phyloP scores from a whole-genome alignment of 2,888 invertebrate species.

The Conus canariensis region DNA sequence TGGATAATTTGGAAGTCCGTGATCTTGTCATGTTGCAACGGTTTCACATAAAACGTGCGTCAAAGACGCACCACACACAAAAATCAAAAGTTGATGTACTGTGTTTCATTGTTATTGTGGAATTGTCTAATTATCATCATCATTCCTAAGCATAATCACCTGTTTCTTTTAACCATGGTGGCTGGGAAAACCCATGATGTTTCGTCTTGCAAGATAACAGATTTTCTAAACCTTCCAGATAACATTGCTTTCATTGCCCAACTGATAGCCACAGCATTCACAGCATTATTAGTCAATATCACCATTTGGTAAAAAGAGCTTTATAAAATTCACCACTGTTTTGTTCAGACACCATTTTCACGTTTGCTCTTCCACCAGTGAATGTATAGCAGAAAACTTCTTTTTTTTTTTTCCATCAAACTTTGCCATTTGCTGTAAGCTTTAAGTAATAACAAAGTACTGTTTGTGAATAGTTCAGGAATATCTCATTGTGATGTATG shows the following conservation, averaged over 20 bases:
- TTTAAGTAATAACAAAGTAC: too few species aligned
- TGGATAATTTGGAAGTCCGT: background rate
- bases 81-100: background rate
- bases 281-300: background rate
- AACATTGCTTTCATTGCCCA: background rate
- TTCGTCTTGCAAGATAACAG: background rate
- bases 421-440: too few species aligned
- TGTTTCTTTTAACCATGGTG: too few species aligned
- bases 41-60: background rate
- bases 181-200: too few species aligned
- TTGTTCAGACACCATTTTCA: background rate
- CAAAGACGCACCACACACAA: background rate
- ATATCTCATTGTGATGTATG: too few species aligned
- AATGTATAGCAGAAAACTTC: background rate
- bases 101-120: background rate
- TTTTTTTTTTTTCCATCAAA: background rate
- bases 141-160: too few species aligned
- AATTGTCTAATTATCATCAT: too few species aligned
- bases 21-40: background rate
- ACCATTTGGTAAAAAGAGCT: slow-evolving; percentile 1
- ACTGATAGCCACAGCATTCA: background rate
- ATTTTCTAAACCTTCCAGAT: background rate
- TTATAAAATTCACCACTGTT: background rate
- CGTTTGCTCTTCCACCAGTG: slow-evolving; percentile 1
- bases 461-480: background rate